phyloP scores from a whole-genome alignment of 2,888 invertebrate species.

The Polietes domitor region DNA sequence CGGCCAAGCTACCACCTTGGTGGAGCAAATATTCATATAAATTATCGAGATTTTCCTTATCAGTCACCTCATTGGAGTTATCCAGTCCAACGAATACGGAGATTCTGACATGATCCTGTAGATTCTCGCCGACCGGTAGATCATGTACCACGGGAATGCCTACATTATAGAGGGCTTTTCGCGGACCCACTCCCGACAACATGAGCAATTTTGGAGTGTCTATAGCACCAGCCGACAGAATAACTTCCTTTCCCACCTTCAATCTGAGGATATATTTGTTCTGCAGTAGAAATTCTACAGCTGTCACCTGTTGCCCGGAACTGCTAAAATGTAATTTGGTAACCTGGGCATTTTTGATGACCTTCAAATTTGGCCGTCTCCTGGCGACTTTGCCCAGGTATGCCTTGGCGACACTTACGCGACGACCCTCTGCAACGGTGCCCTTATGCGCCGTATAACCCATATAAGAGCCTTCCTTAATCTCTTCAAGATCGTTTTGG shows the following conservation, averaged over 20 bases:
- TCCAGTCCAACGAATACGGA: slow-evolving; percentile 80
- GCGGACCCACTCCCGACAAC: slow-evolving; percentile 78
- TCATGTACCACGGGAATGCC: slow-evolving; percentile 71
- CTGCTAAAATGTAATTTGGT: slow-evolving; percentile 82
- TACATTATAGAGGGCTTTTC: slow-evolving; percentile 70
- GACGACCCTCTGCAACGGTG: slow-evolving; percentile 84
- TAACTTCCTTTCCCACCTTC: slow-evolving; percentile 71
- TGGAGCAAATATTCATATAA: slow-evolving; percentile 81
- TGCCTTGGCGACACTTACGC: slow-evolving; percentile 89
- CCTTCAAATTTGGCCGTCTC: slow-evolving; percentile 82
- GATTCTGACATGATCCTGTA: slow-evolving; percentile 93
- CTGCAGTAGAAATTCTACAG: slow-evolving; percentile 82
- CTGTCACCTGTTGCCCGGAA: slow-evolving; percentile 79
- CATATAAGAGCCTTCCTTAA: slow-evolving; percentile 80
- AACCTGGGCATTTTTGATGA: slow-evolving; percentile 83
- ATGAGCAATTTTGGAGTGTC: slow-evolving; percentile 77
- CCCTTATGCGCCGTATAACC: slow-evolving; percentile 82
- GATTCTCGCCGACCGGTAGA: slow-evolving; percentile 85
- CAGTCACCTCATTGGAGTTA: no score
- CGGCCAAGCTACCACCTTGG: no score
- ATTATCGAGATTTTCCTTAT: slow-evolving; percentile 72
- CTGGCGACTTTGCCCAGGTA: slow-evolving; percentile 83
- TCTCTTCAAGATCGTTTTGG: slow-evolving; percentile 75
- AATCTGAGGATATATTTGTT: slow-evolving; percentile 67
- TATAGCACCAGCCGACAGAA: slow-evolving; percentile 78